Evolutionary conservation across 2,888 invertebrate genomes (phyloP), one percentile per base, ranked within the genome.

Genomic region (Hemistola chrysoprasaria): DNA sequence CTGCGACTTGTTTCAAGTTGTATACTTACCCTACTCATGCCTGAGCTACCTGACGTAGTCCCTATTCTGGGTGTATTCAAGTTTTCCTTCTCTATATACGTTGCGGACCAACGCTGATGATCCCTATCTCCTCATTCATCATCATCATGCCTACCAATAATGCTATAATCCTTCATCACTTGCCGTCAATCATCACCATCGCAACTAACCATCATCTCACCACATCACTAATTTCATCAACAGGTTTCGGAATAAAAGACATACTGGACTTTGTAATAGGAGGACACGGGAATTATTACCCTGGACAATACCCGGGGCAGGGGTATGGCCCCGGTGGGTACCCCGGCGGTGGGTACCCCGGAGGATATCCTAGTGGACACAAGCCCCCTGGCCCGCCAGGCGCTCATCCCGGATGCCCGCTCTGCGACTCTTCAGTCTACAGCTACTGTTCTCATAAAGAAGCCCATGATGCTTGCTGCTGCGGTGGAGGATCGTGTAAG

Each of bases 371-470:
- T n/a, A n/a, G n/a, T n/a, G n/a, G n/a, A n/a, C n/a, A 41, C 16
- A 33, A 66, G 0, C 55, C 69, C 3, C 64, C 70, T 0, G 87
- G 87, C 0, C 86, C 87, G 0, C 86, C 87, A 0, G 88, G 88
- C 0, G 88, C 85, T 1, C 88, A 88, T 25, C 69, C 83, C 0
- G 88, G 89, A n/a, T 95, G 95, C 57, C 95, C 95, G 0, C 70
- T 93, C 16, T 95, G 95, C 60, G 95, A 95, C 67, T 92, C 93
- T 0, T 94, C 95, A 0, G 94, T 95, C 2, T 95, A 92, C 72
- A 91, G 92, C 56, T 95, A 95, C 72, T 95, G 95, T 67, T 92
- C 92, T 0, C 91, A 93, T 43, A 95, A 94, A 76, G 85, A 95
- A 40, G 86, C 92, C 2, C 95, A 95, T 60, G 95, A 95, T 64